These are phyloP conservation scores for Nothoprocta pentlandii DNA, from an alignment of 2,113 vertebrate species.

Conservation along the genomic window DNA sequence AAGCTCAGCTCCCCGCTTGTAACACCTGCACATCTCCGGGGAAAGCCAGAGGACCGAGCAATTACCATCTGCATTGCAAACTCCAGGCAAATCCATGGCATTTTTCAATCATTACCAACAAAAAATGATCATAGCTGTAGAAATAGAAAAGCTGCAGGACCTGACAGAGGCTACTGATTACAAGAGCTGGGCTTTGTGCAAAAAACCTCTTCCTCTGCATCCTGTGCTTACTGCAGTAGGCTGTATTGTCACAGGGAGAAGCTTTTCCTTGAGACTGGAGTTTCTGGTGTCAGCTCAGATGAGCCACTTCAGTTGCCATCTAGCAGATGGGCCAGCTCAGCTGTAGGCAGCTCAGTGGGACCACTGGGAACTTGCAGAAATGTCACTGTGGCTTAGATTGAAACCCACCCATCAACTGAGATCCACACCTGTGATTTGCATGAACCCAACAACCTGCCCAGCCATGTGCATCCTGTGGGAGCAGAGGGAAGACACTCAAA, in stretches of 20 bases:
- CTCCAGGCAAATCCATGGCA: background rate
- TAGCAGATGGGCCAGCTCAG: background rate
- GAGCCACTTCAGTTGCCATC: rapidly evolving
- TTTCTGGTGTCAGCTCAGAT: background rate
- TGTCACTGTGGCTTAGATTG: background rate
- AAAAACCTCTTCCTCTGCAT: background rate
- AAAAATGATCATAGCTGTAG: background rate
- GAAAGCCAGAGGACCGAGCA: background rate
- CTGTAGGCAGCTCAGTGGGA: background rate
- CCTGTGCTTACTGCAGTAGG: background rate
- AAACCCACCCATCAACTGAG: background rate
- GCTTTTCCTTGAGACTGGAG: background rate
- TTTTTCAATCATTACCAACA: background rate
- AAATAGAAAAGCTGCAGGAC: background rate
- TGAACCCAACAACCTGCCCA: background rate
- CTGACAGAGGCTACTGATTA: background rate
- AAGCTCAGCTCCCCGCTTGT: background rate
- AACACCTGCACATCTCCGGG: background rate
- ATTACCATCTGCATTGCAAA: background rate
- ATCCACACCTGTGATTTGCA: background rate
- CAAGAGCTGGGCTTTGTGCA: background rate
- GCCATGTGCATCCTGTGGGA: rapidly evolving
- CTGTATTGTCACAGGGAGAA: background rate
- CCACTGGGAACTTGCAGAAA: background rate
- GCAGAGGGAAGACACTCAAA: background rate